Percentiles rank a stretch among this genome's conserved stretches.
Conservation (phyloP, 1,140 invertebrate species). For the Pectinophora gossypiella region DNA sequence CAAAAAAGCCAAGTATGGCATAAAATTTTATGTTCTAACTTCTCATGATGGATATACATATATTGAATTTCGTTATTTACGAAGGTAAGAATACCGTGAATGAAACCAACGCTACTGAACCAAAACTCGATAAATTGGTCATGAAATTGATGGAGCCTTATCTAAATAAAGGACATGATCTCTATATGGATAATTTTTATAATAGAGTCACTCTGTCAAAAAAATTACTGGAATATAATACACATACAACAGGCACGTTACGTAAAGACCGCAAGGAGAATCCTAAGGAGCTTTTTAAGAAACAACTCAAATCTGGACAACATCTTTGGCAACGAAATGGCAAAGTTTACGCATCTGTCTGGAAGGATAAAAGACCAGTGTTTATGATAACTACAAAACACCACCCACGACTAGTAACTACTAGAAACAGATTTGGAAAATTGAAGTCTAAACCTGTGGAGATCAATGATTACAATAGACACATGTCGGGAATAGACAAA, state of each 20-base stretch:
- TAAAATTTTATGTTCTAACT: constrained; percentile 5
- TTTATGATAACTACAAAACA: not conserved
- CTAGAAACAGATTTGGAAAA: not conserved
- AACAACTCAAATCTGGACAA: not conserved
- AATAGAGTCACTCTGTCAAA: not conserved
- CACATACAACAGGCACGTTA: not conserved
- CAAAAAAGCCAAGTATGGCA: not conserved
- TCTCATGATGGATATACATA: not conserved
- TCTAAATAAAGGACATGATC: not conserved
- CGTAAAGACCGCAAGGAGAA: not conserved
- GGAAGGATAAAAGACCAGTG: not conserved
- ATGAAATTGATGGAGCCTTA: not conserved
- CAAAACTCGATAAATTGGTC: not conserved
- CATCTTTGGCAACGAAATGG: not conserved
- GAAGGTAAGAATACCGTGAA: not conserved
- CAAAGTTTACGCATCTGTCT: not conserved
- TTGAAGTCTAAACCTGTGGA: not conserved
- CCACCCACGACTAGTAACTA: not conserved
- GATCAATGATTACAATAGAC: not conserved
- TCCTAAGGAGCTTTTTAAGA: not conserved
- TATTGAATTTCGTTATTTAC: not conserved
- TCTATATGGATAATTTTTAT: constrained; percentile 8
- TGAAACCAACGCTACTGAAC: not conserved
- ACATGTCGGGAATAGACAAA: not conserved
- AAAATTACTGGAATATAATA: not conserved